These are phyloP conservation scores for Neoarius graeffei DNA, from an alignment of 2,113 vertebrate genomes.

Conservation along the genomic window DNA sequence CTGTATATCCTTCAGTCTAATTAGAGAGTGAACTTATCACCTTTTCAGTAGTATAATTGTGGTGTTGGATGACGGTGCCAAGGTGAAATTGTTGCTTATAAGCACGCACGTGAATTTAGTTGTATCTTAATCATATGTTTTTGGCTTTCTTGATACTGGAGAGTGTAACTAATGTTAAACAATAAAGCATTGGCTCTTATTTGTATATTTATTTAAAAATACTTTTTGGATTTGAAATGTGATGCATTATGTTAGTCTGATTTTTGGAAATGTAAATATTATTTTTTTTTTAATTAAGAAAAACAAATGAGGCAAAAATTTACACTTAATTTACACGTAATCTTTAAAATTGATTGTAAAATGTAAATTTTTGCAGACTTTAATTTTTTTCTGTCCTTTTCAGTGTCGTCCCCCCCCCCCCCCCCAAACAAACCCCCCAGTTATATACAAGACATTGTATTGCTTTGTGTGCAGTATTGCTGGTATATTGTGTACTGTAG, in stretches of 20 bases:
- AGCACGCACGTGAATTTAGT: too few species aligned
- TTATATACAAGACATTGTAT: too few species aligned
- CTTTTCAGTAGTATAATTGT: not conserved
- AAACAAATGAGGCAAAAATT: too few species aligned
- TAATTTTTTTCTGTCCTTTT: too few species aligned
- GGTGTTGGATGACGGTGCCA: not conserved
- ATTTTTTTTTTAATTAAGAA: too few species aligned
- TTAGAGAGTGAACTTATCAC: not conserved
- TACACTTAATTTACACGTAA: too few species aligned
- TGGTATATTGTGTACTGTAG: not conserved
- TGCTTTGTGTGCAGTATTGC: not conserved
- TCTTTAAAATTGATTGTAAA: too few species aligned
- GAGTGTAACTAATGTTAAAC: not conserved
- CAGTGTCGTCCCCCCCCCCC: too few species aligned
- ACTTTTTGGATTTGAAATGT: not conserved
- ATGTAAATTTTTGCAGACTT: too few species aligned
- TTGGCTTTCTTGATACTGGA: not conserved
- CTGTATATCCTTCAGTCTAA: not conserved
- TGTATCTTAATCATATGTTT: not conserved
- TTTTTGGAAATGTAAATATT: too few species aligned
- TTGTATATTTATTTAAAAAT: not conserved
- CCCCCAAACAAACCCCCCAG: too few species aligned
- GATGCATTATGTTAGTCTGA: too few species aligned
- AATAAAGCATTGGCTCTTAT: not conserved
- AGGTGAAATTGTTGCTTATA: not conserved